A percentile compares a stretch with the other conserved stretches of the same genome.
Evolutionary conservation across 2,797 vertebrate species (phyloP).

Genomic region (Botia kubotai): DNA sequence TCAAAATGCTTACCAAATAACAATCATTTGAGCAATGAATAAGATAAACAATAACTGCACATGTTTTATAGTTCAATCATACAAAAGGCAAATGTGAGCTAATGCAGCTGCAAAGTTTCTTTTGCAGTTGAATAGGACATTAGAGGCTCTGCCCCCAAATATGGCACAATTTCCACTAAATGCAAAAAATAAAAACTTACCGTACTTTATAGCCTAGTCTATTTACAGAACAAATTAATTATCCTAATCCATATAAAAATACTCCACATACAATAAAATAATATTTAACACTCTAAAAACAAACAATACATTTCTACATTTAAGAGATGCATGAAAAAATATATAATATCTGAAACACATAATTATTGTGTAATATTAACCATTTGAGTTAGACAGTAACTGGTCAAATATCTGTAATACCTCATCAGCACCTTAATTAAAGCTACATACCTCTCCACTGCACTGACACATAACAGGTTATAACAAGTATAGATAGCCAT

Average conservation of each 20-base stretch:
- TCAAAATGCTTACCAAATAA: neutral
- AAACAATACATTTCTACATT: neutral
- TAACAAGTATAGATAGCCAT: neutral
- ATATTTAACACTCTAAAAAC: neutral
- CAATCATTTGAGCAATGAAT: neutral
- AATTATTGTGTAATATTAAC: conserved; percentile 7
- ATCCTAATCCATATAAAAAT: conserved; percentile 8
- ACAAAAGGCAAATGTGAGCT: conserved; percentile 3
- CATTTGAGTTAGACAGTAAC: neutral
- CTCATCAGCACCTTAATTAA: neutral
- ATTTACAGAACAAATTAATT: neutral
- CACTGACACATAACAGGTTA: neutral
- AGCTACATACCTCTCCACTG: neutral
- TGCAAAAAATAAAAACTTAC: neutral
- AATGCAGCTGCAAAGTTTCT: neutral
- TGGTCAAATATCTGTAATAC: neutral
- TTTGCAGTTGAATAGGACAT: neutral
- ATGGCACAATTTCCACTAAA: conserved; percentile 27
- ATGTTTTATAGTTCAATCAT: conserved; percentile 10
- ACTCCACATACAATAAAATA: conserved; percentile 10
- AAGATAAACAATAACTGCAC: neutral
- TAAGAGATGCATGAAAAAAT: neutral
- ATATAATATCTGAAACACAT: neutral
- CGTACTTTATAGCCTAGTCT: neutral
- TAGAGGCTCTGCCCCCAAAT: neutral